Conservation (phyloP, 2,797 vertebrate genomes). For the Scleropages formosus region DNA sequence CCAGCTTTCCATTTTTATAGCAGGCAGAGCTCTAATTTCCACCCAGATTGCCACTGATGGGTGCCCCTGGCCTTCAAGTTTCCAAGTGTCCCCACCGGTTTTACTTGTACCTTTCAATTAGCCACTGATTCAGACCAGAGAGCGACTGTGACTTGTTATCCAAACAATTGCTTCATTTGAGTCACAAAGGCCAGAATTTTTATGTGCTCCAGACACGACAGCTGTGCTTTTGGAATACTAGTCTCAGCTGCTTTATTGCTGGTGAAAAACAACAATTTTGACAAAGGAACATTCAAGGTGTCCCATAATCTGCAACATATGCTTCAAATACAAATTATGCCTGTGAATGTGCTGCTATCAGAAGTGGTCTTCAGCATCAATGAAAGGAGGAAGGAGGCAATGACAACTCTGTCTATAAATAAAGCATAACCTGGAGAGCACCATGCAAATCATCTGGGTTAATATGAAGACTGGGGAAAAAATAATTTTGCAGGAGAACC, state of each 20-base stretch:
- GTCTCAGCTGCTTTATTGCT: neutral
- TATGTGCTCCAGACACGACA: neutral
- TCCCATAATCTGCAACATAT: neutral
- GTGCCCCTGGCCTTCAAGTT: constrained; percentile 29
- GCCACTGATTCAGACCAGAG: constrained; percentile 42
- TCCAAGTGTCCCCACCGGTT: constrained; percentile 42
- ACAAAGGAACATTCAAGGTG: neutral
- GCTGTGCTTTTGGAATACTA: neutral
- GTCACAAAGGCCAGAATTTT: constrained; percentile 31
- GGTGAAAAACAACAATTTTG: neutral
- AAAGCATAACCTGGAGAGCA: neutral
- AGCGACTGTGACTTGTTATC: constrained; percentile 30
- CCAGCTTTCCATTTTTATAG: constrained; percentile 42
- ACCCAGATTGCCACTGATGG: constrained; percentile 37
- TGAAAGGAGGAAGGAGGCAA: neutral
- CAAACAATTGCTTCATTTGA: constrained; percentile 45
- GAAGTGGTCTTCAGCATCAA: neutral
- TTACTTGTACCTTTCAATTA: constrained; percentile 56
- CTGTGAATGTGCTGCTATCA: neutral
- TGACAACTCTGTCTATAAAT: neutral
- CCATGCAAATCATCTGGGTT: neutral
- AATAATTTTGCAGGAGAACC: neutral
- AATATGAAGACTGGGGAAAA: no score
- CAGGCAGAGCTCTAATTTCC: constrained; percentile 38
- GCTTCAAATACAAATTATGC: neutral